Evolutionary conservation across 1,140 invertebrate genomes (phyloP).

Genomic region (Drosophila parabipectinata): DNA sequence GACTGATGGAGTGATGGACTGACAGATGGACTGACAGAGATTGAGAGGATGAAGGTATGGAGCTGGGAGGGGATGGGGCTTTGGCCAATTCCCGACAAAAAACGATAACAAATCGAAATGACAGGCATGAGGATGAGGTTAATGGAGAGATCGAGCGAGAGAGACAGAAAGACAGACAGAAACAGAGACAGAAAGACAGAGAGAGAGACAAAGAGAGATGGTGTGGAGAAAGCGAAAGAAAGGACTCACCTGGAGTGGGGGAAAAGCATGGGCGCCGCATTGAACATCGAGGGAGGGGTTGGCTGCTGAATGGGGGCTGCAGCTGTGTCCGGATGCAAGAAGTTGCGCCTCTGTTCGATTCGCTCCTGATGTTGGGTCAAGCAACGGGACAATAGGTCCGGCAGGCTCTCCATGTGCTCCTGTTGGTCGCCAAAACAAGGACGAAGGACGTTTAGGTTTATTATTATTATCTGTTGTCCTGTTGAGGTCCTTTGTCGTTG

Average conservation of each 20-base stretch:
- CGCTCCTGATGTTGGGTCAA: conserved; percentile 88
- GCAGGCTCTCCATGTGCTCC: conserved; percentile 89
- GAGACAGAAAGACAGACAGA: not conserved
- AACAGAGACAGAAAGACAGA: conserved; percentile 19
- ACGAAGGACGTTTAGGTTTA: not conserved
- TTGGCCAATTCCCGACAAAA: not conserved
- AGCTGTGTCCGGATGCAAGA: conserved; percentile 93
- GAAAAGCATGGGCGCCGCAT: conserved; percentile 82
- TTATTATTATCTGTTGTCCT: not conserved
- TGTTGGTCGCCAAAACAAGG: conserved; percentile 7
- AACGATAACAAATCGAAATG: conserved; percentile 26
- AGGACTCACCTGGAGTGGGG: conserved; percentile 83
- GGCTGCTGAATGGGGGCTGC: conserved; percentile 85
- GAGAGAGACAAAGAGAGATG: not conserved
- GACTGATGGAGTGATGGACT: not conserved
- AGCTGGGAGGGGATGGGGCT: not conserved
- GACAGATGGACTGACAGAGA: not conserved
- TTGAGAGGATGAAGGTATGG: not conserved
- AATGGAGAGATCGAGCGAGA: conserved; percentile 21
- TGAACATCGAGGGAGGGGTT: conserved; percentile 83
- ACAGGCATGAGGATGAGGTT: conserved; percentile 30
- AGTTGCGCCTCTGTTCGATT: conserved; percentile 91
- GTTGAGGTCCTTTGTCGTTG: conserved; percentile 9
- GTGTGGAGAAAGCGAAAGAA: not conserved
- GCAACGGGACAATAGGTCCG: conserved; percentile 91